These are phyloP conservation scores for Homalodisca vitripennis DNA, from an alignment of 1,140 invertebrate species.

Conservation along the genomic window DNA sequence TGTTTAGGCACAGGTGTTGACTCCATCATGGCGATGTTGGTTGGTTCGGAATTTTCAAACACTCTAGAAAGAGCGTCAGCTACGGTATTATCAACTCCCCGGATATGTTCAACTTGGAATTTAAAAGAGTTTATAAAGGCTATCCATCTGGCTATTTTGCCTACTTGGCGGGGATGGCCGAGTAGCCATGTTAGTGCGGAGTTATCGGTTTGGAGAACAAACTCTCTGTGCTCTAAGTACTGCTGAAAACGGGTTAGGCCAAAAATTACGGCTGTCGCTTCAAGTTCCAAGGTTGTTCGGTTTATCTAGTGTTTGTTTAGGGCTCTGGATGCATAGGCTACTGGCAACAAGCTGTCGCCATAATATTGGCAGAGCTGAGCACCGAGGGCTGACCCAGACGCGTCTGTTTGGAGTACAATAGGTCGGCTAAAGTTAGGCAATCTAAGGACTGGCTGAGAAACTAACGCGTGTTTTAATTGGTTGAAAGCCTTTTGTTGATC, in stretches of 20 bases:
- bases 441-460: background rate
- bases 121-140: background rate
- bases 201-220: slow-evolving; percentile 1
- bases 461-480: background rate
- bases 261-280: background rate
- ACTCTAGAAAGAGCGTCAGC: slow-evolving; percentile 9
- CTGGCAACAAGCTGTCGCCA: background rate
- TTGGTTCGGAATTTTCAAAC: too few species aligned
- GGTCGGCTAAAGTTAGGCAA: background rate
- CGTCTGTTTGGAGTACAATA: background rate
- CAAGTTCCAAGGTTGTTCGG: background rate
- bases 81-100: slow-evolving; percentile 6
- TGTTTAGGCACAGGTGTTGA: background rate
- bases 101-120: background rate
- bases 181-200: slow-evolving; percentile 3
- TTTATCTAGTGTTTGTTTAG: background rate
- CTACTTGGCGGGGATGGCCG: background rate
- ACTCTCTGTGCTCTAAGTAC: slow-evolving; percentile 9
- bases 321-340: background rate
- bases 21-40: too few species aligned
- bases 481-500: background rate
- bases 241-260: background rate
- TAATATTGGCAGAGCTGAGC: background rate
- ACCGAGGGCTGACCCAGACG: background rate
- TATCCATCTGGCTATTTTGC: slow-evolving; percentile 18